Conservation (phyloP, 2,797 vertebrate species). For the Premnoplex brunnescens region DNA sequence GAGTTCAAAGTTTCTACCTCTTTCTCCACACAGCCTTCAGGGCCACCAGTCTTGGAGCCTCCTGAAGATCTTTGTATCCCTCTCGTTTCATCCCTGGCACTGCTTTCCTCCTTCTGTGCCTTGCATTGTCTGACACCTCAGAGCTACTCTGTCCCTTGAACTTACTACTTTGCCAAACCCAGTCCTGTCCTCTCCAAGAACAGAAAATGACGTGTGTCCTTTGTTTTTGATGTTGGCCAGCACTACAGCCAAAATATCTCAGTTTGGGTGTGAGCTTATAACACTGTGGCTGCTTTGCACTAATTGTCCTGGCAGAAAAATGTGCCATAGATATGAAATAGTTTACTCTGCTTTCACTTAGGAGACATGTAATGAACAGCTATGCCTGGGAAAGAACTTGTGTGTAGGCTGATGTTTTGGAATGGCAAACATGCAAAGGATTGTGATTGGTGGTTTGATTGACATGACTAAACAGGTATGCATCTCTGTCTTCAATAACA, state of each 20-base stretch:
- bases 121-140: not conserved
- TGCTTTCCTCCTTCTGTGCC: not conserved
- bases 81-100: accelerated
- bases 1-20: not conserved
- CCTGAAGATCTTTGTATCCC: not conserved
- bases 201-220: not conserved
- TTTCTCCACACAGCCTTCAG: not conserved
- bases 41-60: not conserved
- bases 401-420: not conserved
- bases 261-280: not conserved
- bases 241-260: not conserved
- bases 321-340: accelerated
- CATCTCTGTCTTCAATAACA: not conserved
- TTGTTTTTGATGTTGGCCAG: not conserved
- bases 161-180: not conserved
- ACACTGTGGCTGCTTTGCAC: not conserved
- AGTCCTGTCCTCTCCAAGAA: not conserved
- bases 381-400: not conserved
- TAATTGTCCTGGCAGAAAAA: not conserved
- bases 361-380: not conserved
- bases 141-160: not conserved
- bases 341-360: not conserved
- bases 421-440: not conserved
- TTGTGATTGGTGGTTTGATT: not conserved
- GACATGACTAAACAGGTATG: not conserved